Conservation (phyloP, 2,888 invertebrate genomes). For the Pasiphila rectangulata region DNA sequence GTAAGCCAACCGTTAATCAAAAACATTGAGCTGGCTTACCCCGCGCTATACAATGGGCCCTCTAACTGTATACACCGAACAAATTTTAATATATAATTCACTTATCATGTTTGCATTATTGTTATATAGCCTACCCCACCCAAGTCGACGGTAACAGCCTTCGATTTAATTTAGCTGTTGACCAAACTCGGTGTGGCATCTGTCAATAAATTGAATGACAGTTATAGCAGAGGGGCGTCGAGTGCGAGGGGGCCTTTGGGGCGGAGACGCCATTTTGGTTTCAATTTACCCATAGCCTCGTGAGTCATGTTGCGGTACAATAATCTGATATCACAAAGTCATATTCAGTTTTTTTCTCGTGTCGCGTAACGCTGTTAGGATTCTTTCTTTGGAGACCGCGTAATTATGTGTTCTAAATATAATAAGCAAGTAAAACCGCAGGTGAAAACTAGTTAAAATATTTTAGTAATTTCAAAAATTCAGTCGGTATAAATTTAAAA, state of each 20-base stretch:
- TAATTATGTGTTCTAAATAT: too few species aligned
- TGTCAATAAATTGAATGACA: constrained; percentile 49
- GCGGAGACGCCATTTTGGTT: constrained; percentile 51
- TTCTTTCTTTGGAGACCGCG: neutral
- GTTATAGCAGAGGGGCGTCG: constrained; percentile 54
- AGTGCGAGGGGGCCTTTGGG: constrained; percentile 39
- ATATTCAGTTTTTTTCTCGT: neutral
- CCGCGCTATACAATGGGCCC: too few species aligned
- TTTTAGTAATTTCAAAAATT: too few species aligned
- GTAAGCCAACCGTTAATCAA: too few species aligned
- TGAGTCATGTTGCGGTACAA: constrained; percentile 16
- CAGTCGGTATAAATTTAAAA: too few species aligned
- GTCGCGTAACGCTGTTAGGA: neutral
- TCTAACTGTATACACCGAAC: too few species aligned
- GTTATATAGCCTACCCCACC: neutral
- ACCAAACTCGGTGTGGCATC: constrained; percentile 28
- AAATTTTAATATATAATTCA: too few species aligned
- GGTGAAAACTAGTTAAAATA: too few species aligned
- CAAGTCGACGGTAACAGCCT: neutral
- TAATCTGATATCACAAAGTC: neutral
- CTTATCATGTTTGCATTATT: neutral
- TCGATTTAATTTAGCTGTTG: constrained; percentile 18
- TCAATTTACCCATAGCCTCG: constrained; percentile 27
- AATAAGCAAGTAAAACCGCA: neutral
- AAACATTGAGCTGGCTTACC: too few species aligned